phyloP scores from a whole-genome alignment of 1,140 invertebrate species.

The Drosophila tani region DNA sequence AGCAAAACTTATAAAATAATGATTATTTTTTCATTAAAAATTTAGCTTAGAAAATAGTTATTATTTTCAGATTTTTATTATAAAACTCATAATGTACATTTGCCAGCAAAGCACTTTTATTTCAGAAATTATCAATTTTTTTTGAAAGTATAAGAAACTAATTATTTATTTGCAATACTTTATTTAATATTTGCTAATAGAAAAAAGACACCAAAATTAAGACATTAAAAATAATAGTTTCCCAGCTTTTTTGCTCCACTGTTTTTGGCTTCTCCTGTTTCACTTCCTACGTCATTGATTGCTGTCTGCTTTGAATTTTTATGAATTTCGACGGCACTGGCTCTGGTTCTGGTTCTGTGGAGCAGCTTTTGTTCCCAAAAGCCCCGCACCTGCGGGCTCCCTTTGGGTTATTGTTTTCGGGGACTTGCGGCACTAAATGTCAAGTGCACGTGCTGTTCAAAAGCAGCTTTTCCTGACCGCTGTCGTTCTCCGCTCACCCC shows the following conservation, averaged over 20 bases:
- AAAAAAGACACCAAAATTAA: neutral
- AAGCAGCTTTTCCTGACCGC: conserved; percentile 40
- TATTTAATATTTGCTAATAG: neutral
- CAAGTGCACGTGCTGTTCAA: conserved; percentile 73
- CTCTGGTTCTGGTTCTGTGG: neutral
- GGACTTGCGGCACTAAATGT: conserved; percentile 73
- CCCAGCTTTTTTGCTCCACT: neutral
- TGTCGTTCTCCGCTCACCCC: conserved; percentile 5
- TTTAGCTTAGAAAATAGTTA: too few relatives aligned
- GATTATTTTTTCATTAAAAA: too few relatives aligned
- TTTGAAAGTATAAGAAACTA: neutral
- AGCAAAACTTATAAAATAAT: too few relatives aligned
- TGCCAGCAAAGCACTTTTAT: too few relatives aligned
- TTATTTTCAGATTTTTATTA: too few relatives aligned
- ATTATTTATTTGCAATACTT: neutral
- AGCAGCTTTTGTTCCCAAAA: conserved; percentile 7
- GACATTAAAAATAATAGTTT: neutral
- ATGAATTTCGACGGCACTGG: conserved; percentile 48
- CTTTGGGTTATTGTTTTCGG: conserved; percentile 52
- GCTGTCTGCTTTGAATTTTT: conserved; percentile 72
- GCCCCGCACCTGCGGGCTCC: conserved; percentile 8
- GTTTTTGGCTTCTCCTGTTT: conserved; percentile 18
- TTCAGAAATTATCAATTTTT: too few relatives aligned
- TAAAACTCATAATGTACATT: too few relatives aligned
- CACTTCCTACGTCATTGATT: conserved; percentile 61